Evolutionary conservation across 2,888 invertebrate genomes (phyloP).

Genomic region (Trachelus iudaicus): DNA sequence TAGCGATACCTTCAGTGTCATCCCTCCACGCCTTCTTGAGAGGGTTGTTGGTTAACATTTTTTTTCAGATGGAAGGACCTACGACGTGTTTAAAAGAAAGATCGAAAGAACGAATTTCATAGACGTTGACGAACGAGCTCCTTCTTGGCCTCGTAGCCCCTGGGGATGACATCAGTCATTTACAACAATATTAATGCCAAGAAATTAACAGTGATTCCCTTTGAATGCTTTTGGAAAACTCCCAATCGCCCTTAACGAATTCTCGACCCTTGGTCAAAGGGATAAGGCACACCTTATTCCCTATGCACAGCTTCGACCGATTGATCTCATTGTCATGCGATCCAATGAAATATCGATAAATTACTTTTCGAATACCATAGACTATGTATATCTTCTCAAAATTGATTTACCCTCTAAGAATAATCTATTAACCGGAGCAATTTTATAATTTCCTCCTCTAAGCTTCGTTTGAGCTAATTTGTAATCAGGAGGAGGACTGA

Average conservation of each 20-base stretch:
- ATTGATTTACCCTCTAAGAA: background rate
- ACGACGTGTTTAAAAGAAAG: background rate
- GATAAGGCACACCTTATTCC: background rate
- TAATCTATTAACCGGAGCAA: conserved; percentile 1
- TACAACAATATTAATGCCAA: conserved; percentile 5
- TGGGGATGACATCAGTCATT: background rate
- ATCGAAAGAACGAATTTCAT: background rate
- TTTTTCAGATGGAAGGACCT: background rate
- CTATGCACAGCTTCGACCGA: no score
- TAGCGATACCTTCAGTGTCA: no score
- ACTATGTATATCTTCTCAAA: background rate
- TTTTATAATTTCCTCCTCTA: conserved; percentile 8
- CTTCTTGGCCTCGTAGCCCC: background rate
- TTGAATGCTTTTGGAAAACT: background rate
- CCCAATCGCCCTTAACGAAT: no score
- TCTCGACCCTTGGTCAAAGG: background rate
- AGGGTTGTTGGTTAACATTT: background rate
- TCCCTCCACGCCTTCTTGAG: background rate
- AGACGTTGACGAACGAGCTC: conserved; percentile 15
- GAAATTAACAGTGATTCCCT: conserved; percentile 12
- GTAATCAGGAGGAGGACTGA: conserved; percentile 13
- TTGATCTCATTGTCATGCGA: background rate
- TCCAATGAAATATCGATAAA: background rate
- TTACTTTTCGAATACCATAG: background rate
- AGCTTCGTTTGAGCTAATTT: conserved; percentile 8